These are phyloP conservation scores for Pelochelys cantorii DNA, from an alignment of 2,797 vertebrate species.

Conservation along the genomic window DNA sequence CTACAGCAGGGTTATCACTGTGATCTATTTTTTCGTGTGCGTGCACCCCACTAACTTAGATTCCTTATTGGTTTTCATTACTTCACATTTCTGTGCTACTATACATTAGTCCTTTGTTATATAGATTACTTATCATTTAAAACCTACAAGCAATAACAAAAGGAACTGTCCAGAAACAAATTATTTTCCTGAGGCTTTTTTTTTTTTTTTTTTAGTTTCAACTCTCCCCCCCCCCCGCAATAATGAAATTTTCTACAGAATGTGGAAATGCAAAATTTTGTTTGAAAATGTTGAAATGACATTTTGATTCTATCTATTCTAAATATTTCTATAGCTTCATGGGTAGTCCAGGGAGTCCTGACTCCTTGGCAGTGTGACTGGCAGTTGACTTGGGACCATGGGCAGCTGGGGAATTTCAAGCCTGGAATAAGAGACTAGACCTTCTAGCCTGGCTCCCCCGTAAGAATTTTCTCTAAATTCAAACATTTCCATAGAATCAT, in stretches of 20 bases:
- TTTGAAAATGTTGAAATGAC: neutral
- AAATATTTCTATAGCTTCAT: neutral
- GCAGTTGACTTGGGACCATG: neutral
- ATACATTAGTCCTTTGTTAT: neutral
- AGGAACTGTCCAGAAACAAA: neutral
- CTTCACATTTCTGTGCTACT: neutral
- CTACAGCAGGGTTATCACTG: neutral
- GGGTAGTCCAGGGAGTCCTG: neutral
- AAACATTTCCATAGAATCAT: too few relatives aligned
- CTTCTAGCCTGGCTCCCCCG: neutral
- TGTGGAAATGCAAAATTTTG: neutral
- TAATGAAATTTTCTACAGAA: neutral
- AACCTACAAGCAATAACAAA: neutral
- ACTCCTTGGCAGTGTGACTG: neutral
- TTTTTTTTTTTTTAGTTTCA: neutral
- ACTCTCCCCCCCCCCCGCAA: neutral
- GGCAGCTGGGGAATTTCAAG: neutral
- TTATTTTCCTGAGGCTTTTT: neutral
- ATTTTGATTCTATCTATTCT: neutral
- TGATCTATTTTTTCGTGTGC: rapidly evolving
- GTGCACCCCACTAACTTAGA: neutral
- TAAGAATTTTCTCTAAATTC: neutral
- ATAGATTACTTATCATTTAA: neutral
- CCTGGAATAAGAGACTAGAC: neutral
- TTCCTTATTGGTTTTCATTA: neutral